Evolutionary conservation across 1,140 invertebrate species (phyloP), one percentile per base, ranked within the genome.

Genomic region (Sminthurinus signatus): DNA sequence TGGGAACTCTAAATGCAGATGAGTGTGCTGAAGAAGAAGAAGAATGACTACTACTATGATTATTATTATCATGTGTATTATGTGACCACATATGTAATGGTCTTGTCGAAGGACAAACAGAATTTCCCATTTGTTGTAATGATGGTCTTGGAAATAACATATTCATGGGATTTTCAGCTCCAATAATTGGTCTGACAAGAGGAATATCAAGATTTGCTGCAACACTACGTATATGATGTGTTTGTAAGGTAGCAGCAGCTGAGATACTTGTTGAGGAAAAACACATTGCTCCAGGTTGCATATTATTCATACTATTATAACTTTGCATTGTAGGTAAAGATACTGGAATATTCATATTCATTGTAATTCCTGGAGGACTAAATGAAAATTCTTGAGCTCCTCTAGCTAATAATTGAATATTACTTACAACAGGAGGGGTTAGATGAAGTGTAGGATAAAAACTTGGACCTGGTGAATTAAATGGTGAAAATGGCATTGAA

Each of bases 161-260:
- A 29, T 23, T 56, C n/a, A 65, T 14, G 0, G 56, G 48, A 28
- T 46, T 58, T 2, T 64, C 65, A 17, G 64, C 36, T 17, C 55
- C 29, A 4, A 72, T 27, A 25, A 69, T 57, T 1, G 70, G 70
- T 39, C 70, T 36, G 5, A 72, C 70, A 10, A 72, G 36, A 12
- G 67, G 70, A 65, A 72, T 72, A 36, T 72, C 70, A 25, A 71
- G 51, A 42, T 71, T 71, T 21, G 69, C 69, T 29, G 69, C 69
- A 46, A 71, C 70, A 31, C 52, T 69, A 29, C 70, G 32, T 36
- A 36, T 36, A 8, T 36, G 32, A 36, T 72, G 70, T 14, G 70
- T 72, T 62, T 72, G 52, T 2, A 72, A 42, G 2, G 70, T 64
- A 5, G 70, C 59, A 5, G 66, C 64, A 27, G 67, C 56, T 1